These are phyloP conservation scores for Arrhopalites spinosus DNA, from an alignment of 2,888 invertebrate genomes.

Conservation along the genomic window DNA sequence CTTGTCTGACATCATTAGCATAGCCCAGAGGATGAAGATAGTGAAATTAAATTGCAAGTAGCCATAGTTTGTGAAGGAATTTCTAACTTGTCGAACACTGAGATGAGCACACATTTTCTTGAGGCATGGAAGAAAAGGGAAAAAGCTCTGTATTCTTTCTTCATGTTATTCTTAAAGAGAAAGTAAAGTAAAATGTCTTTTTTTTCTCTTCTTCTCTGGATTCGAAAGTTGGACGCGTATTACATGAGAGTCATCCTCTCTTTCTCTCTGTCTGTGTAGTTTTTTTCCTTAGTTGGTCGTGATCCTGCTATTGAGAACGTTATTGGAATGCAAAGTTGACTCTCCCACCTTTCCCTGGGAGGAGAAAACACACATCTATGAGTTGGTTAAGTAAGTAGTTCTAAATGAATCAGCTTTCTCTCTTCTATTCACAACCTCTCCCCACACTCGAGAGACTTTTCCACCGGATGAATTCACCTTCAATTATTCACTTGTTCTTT, in stretches of 20 bases:
- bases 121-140: no score
- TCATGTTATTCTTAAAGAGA: no score
- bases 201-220: neutral
- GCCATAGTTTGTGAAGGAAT: neutral
- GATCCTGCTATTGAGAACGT: neutral
- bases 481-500: constrained; percentile 7
- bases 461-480: constrained; percentile 5
- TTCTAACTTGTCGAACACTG: no score
- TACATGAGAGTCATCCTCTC: no score
- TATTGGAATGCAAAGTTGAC: constrained; percentile 1
- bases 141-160: no score
- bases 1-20: constrained; percentile 11
- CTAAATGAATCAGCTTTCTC: neutral
- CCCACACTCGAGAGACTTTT: constrained; percentile 2
- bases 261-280: neutral
- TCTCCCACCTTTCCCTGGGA: constrained; percentile 3
- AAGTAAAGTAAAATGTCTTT: neutral
- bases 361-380: neutral
- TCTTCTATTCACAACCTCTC: neutral
- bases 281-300: neutral
- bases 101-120: no score
- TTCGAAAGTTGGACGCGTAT: neutral
- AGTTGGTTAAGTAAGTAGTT: neutral
- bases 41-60: constrained; percentile 20
- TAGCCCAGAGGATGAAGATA: constrained; percentile 18